Evolutionary conservation across 2,888 invertebrate genomes (phyloP), one percentile per base, ranked within the genome.

Genomic region (Peribatodes rhomboidaria): DNA sequence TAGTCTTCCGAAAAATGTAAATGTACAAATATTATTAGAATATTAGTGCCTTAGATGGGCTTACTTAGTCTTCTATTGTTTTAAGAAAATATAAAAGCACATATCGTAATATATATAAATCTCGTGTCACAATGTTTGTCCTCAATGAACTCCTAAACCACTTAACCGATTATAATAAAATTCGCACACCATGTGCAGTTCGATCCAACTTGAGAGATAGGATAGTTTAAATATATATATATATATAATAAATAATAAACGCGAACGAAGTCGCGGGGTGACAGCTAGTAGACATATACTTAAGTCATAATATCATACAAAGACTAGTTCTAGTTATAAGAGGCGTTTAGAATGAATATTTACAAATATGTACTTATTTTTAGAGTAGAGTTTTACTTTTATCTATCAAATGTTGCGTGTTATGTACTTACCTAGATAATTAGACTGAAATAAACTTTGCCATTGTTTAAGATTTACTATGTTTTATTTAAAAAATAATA

Each of bases 301-400:
- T 60, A 53, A 53, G 46, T 22, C 61, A 61, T 52, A 42, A 58
- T 60, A 54, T 55, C 37, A 46, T n/a, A 27, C 59, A 60, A 60
- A 53, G 52, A 59, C 52, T 52, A 59, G 52, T 35, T 42, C 14
- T 44, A 52, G 52, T 11, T 49, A 18, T 27, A 41, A 49, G 39
- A 22, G 39, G 31, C 18, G 16, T 59, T 31, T 37, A 22, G 3
- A 46, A 53, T 33, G 41, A 53, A 44, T 52, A 60, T 60, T 53
- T 59, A 35, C 47, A 52, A 35, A 22, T 39, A 52, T 22, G n/a
- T 14, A 49, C 11, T 35, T 52, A 31, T 52, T 41, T n/a, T 59
- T 52, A 16, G 22, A 22, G 20, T 42, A 31, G 27, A 31, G 11
- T 42, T 54, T 41, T 41, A 37, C 14, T 33, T 49, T 33, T 11